A percentile compares a stretch with the other conserved stretches of the same genome.
Evolutionary conservation across 2,888 invertebrate species (phyloP).

Genomic region (Brachypterus glaber): DNA sequence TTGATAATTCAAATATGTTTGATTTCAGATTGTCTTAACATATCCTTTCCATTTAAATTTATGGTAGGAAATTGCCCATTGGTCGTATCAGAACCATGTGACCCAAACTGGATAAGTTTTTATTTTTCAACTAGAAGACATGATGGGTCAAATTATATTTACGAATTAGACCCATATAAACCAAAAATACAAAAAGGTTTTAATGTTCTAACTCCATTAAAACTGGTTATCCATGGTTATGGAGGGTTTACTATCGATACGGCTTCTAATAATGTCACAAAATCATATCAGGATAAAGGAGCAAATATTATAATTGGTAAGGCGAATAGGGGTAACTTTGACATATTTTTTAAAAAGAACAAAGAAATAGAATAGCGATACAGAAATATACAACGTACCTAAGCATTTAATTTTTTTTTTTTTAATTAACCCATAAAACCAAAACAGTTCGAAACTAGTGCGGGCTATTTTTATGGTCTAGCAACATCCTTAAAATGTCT

Average conservation of each 20-base stretch:
- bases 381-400: too few relatives aligned
- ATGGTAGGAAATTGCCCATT: slow-evolving; percentile 30
- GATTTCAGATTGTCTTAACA: too few relatives aligned
- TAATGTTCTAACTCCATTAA: slow-evolving; percentile 26
- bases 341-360: too few relatives aligned
- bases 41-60: slow-evolving; percentile 10
- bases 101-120: slow-evolving; percentile 33
- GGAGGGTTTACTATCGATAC: slow-evolving; percentile 37
- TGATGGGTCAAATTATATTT: slow-evolving; percentile 18
- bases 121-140: slow-evolving; percentile 27
- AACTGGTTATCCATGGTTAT: slow-evolving; percentile 40
- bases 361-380: too few relatives aligned
- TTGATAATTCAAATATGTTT: background rate
- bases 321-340: too few relatives aligned
- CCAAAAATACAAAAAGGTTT: slow-evolving; percentile 28
- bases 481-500: too few relatives aligned
- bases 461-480: too few relatives aligned
- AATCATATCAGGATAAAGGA: slow-evolving; percentile 31
- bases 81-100: slow-evolving; percentile 37
- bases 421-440: too few relatives aligned
- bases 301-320: slow-evolving; percentile 35
- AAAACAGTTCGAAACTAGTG: too few relatives aligned
- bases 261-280: slow-evolving; percentile 33
- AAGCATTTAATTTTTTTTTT: too few relatives aligned
- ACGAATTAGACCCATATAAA: slow-evolving; percentile 30